These are phyloP conservation scores for Australoheros scitulus DNA, from an alignment of 2,113 vertebrate genomes.

Conservation along the genomic window DNA sequence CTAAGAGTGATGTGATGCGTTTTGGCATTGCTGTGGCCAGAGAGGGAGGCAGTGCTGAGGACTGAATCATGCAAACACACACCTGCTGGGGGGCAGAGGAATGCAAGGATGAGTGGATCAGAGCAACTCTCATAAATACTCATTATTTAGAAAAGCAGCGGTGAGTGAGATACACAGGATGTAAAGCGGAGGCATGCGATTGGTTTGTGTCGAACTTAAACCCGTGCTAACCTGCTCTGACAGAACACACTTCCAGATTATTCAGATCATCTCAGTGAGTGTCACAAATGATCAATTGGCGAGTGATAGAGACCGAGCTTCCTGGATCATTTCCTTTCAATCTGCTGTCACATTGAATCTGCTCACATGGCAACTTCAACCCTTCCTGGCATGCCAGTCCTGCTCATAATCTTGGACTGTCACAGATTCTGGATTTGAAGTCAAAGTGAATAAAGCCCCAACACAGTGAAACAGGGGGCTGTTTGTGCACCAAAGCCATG, in stretches of 20 bases:
- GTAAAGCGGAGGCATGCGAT: not conserved
- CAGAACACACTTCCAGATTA: conserved; percentile 10
- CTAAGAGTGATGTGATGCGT: conserved; percentile 61
- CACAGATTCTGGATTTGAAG: not conserved
- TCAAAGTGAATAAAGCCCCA: not conserved
- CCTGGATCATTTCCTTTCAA: conserved; percentile 14
- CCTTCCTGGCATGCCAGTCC: not conserved
- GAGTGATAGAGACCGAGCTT: not conserved
- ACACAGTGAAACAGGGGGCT: not conserved
- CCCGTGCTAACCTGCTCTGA: conserved; percentile 13
- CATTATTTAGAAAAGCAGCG: conserved; percentile 14
- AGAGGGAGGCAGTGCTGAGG: conserved; percentile 25
- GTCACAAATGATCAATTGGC: conserved; percentile 25
- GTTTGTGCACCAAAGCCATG: not conserved
- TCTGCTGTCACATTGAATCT: conserved; percentile 16
- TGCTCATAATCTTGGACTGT: conserved; percentile 3
- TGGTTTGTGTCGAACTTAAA: not conserved
- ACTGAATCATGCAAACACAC: conserved; percentile 36
- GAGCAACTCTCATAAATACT: conserved; percentile 14
- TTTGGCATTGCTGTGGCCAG: conserved; percentile 47
- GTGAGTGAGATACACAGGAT: not conserved
- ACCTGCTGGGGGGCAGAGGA: conserved; percentile 10
- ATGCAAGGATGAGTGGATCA: conserved; percentile 33
- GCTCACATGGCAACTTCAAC: not conserved
- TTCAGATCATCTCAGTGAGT: conserved; percentile 16